Evolutionary conservation across 2,888 invertebrate species (phyloP).

Genomic region (Macrosoma leucophasiata): DNA sequence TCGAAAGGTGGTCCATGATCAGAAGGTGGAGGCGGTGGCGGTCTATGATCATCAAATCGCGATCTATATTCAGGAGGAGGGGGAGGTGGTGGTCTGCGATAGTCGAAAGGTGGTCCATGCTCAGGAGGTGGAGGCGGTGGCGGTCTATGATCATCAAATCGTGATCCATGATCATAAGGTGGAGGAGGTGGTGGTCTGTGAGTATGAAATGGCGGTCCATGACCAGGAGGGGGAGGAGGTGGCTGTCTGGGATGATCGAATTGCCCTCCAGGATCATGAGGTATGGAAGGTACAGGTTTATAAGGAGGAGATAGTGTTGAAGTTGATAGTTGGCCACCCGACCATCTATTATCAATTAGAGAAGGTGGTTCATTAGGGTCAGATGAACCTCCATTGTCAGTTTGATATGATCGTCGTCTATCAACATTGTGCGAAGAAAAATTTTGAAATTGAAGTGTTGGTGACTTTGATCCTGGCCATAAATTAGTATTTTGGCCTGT

Average conservation of each 20-base stretch:
- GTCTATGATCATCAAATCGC: slow-evolving; percentile 12
- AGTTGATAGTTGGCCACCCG: too few relatives aligned
- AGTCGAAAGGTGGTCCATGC: slow-evolving; percentile 10
- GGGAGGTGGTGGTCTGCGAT: slow-evolving; percentile 11
- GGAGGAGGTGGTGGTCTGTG: slow-evolving; percentile 2
- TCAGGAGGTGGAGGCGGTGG: slow-evolving; percentile 19
- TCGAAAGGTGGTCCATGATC: too few relatives aligned
- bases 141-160: slow-evolving; percentile 11
- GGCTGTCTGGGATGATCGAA: slow-evolving; percentile 12
- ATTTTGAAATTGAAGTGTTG: too few relatives aligned
- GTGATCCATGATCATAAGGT: slow-evolving; percentile 15
- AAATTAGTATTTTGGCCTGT: too few relatives aligned
- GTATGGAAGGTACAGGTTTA: slow-evolving; percentile 2
- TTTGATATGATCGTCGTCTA: too few relatives aligned
- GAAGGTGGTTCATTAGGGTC: too few relatives aligned
- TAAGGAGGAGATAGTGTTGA: slow-evolving; percentile 11
- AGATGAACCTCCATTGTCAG: too few relatives aligned
- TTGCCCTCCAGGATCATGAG: slow-evolving; percentile 16
- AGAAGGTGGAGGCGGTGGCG: slow-evolving; percentile 19
- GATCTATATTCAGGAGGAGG: slow-evolving; percentile 8
- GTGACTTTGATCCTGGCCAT: too few relatives aligned
- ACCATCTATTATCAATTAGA: too few relatives aligned
- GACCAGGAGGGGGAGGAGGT: too few relatives aligned
- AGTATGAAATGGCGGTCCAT: slow-evolving; percentile 10
- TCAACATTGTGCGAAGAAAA: too few relatives aligned